Evolutionary conservation across 2,113 vertebrate species (phyloP).

Genomic region (Thalassarche chlororhynchos): DNA sequence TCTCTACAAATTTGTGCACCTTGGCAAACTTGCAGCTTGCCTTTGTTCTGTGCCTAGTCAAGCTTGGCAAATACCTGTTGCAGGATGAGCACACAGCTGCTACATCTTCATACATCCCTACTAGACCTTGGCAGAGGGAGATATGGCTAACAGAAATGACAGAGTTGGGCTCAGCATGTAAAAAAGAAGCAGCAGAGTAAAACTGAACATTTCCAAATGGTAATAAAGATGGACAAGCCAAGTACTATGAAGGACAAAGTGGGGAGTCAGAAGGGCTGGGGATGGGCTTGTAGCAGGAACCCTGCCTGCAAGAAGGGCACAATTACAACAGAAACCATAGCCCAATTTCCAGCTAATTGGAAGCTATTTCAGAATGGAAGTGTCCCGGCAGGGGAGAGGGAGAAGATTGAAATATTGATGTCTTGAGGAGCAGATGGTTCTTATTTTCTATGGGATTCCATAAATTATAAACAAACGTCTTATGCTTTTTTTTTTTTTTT

Average conservation of each 20-base stretch:
- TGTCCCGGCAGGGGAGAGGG: conserved; percentile 9
- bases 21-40: neutral
- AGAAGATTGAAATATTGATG: conserved; percentile 59
- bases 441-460: conserved; percentile 51
- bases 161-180: neutral
- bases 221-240: neutral
- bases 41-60: neutral
- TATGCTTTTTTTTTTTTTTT: neutral
- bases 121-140: neutral
- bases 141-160: neutral
- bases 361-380: conserved; percentile 62
- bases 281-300: neutral
- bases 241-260: neutral
- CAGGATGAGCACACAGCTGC: neutral
- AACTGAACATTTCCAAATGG: neutral
- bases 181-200: neutral
- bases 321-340: conserved; percentile 10
- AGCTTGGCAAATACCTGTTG: neutral
- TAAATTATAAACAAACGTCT: conserved; percentile 70
- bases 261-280: neutral
- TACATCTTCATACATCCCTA: neutral
- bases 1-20: neutral
- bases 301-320: neutral
- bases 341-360: conserved; percentile 43
- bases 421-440: conserved; percentile 63